phyloP scores from a whole-genome alignment of 2,113 vertebrate genomes.

The Myotis lucifugus region DNA sequence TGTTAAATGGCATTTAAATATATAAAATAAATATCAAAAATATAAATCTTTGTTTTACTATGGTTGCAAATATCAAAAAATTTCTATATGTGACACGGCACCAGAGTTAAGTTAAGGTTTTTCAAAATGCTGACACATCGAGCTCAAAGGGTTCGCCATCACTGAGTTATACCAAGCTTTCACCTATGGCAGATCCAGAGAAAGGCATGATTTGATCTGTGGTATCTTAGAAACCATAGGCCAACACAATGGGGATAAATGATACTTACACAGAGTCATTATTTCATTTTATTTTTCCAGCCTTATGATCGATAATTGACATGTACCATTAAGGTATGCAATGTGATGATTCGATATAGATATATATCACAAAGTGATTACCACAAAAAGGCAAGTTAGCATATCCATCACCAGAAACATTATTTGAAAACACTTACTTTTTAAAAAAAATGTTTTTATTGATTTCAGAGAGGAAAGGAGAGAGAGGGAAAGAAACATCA shows the following conservation, averaged over 20 bases:
- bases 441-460: too few species aligned
- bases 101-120: too few species aligned
- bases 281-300: constrained; percentile 11
- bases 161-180: background rate
- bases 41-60: too few species aligned
- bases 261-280: background rate
- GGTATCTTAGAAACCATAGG: background rate
- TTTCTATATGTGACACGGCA: too few species aligned
- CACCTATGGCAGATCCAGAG: background rate
- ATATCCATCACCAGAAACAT: background rate
- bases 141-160: too few species aligned
- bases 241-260: background rate
- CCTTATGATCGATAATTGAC: background rate
- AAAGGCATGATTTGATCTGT: background rate
- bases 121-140: too few species aligned
- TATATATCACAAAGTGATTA: background rate
- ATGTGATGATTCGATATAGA: background rate
- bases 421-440: background rate
- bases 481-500: too few species aligned
- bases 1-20: too few species aligned
- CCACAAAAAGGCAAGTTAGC: background rate
- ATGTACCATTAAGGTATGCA: background rate
- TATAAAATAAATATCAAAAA: too few species aligned
- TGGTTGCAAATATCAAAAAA: too few species aligned
- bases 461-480: too few species aligned